phyloP scores from a whole-genome alignment of 2,797 vertebrate genomes.

The Sandelia bainsii region DNA sequence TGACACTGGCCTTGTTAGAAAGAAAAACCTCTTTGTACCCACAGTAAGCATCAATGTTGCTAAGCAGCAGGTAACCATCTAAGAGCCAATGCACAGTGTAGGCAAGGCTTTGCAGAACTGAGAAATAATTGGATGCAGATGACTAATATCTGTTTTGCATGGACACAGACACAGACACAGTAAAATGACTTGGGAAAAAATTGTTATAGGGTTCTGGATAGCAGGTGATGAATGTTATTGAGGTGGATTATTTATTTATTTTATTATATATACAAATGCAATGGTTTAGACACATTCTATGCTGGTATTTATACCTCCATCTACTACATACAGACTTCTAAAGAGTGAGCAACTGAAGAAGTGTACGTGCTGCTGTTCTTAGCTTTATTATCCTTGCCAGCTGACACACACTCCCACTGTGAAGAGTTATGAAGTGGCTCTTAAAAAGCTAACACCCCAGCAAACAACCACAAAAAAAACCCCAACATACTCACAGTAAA shows the following conservation, averaged over 20 bases:
- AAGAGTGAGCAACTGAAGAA: not conserved
- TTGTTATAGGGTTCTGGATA: conserved; percentile 5
- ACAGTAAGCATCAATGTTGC: conserved; percentile 67
- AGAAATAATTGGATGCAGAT: conserved; percentile 72
- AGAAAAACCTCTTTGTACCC: conserved; percentile 35
- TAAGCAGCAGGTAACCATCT: conserved; percentile 72
- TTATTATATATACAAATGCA: not conserved
- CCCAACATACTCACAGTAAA: no score
- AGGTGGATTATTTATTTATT: conserved; percentile 8
- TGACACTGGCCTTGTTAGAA: conserved; percentile 34
- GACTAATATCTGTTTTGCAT: conserved; percentile 63
- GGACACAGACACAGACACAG: conserved; percentile 38
- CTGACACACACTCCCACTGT: not conserved
- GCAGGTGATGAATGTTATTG: not conserved
- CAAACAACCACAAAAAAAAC: not conserved
- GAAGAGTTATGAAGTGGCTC: not conserved
- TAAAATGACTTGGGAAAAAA: conserved; percentile 35
- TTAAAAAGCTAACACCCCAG: not conserved
- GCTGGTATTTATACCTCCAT: not conserved
- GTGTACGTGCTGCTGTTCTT: not conserved
- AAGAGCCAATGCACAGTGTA: conserved; percentile 38
- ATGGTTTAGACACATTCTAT: not conserved
- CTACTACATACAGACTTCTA: not conserved
- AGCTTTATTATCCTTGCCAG: not conserved
- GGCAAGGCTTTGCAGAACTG: conserved; percentile 55